Evolutionary conservation across 2,797 vertebrate genomes (phyloP), one percentile per base, ranked within the genome.

Genomic region (Dryobates pubescens): DNA sequence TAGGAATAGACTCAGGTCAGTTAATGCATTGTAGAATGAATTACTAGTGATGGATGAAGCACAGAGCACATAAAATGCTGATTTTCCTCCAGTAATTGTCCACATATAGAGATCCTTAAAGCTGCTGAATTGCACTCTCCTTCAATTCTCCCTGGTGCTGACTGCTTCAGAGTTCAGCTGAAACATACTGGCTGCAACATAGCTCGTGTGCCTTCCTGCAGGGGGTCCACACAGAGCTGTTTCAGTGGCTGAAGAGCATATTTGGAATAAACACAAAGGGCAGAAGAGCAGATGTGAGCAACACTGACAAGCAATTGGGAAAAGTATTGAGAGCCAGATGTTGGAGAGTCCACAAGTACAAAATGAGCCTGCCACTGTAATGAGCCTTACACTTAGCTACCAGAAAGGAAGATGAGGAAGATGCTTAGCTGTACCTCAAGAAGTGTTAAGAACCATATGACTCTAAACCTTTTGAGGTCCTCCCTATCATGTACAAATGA

Each of bases 11-110:
- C 77, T 86, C 19, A 30, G 61, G 81, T 72, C 71, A 71, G 59
- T 75, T 84, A 83, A 79, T 90, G 54, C 56, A 59, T 73, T 92
- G 36, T 26, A 80, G 86, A 93, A 95, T 84, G 61, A 90, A 95
- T 93, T 91, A 80, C 77, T 83, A 65, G 71, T 73, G 74, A 94
- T 51, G 83, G 71, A 88, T 84, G 76, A 93, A 82, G 23, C 41
- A 62, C 64, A 71, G 27, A 51, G 78, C 72, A 88, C 49, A 78
- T 49, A 90, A 94, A 94, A 82, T 81, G 19, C 49, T 78, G 67
- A 67, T 91, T 89, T 86, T 72, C 58, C 83, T 94, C 67, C 76
- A 88, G 29, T 51, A 87, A 86, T 51, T 58, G 54, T 27, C 74
- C 38, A 32, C 2, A 15, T 17, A 64, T 6, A 75, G 47, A 74